Evolutionary conservation across 2,113 vertebrate species (phyloP).

Genomic region (Gobius niger): DNA sequence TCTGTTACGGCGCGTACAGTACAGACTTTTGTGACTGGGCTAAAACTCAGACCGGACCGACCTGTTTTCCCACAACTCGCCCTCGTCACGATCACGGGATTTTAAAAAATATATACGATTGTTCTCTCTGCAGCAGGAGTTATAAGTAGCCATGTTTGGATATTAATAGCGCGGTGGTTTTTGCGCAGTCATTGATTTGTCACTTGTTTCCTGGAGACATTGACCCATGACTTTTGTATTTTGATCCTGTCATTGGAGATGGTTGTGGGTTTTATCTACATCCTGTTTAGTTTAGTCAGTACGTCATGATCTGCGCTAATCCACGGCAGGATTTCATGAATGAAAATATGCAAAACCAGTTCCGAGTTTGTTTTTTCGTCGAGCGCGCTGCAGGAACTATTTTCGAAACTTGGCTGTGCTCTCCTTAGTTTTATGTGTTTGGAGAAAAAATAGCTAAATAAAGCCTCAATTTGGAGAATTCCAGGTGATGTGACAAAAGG

Average conservation of each 20-base stretch:
- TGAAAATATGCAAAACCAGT: conserved; percentile 1
- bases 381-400: not conserved
- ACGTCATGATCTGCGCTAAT: conserved; percentile 19
- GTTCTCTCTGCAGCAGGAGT: not conserved
- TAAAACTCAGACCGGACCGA: conserved; percentile 36
- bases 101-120: not conserved
- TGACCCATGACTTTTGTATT: conserved; percentile 37
- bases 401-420: not conserved
- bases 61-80: conserved; percentile 54
- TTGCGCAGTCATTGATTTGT: conserved; percentile 33
- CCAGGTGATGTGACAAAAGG: no score
- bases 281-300: conserved; percentile 33
- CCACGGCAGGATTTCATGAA: not conserved
- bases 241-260: conserved; percentile 1
- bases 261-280: conserved; percentile 14
- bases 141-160: no score
- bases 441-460: not conserved
- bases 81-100: conserved; percentile 5
- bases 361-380: not conserved
- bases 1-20: conserved; percentile 7
- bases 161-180: conserved; percentile 39
- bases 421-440: not conserved
- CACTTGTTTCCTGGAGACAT: conserved; percentile 25
- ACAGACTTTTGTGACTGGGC: conserved; percentile 19
- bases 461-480: no score